Evolutionary conservation across 2,113 vertebrate species (phyloP), one percentile per base, ranked within the genome.

Genomic region (Desmodus rotundus): DNA sequence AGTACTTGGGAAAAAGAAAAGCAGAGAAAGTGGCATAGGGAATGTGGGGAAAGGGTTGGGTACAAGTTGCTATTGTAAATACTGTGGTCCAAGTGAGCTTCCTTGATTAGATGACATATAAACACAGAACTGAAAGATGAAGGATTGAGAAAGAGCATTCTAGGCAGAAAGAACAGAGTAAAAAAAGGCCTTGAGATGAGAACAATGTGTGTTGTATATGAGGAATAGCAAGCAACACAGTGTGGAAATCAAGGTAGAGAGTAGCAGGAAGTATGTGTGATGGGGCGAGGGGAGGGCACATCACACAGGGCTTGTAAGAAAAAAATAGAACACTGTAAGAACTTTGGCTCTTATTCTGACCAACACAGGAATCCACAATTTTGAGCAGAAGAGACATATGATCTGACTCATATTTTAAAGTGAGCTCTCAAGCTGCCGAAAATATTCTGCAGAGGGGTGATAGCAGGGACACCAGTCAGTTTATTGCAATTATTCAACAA

Each of bases 101-200:
- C 50, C 26, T 47, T 9, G 2, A 52, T 43, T 72, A 91, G 50
- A 28, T 82, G 45, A 63, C 7, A 13, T 54, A 28, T 6, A 56
- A 85, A 89, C 17, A 88, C 45, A 65, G 38, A 70, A 84, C 38
- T 92, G 81, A 87, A 73, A 82, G 63, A 56, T 16, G 13, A 83
- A 31, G 13, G 80, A 84, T 5, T 67, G 84, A 67, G 41, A 20
- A 94, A 86, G 45, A 89, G 9, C 33, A 56, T n/a, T 81, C 82
- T 58, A 68, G 45, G 68, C 16, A 54, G 36, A 83, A 92, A 61
- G 16, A 50, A 76, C 28, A 58, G 58, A 8, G 16, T 54, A 15
- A 67, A 81, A 47, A 70, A 41, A 65, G 10, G 24, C 16, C 77
- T n/a, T 28, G 63, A 65, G 72, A 5, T 38, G 43, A 74, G n/a